Conservation (phyloP, 2,797 vertebrate species). For the Dallia pectoralis region DNA sequence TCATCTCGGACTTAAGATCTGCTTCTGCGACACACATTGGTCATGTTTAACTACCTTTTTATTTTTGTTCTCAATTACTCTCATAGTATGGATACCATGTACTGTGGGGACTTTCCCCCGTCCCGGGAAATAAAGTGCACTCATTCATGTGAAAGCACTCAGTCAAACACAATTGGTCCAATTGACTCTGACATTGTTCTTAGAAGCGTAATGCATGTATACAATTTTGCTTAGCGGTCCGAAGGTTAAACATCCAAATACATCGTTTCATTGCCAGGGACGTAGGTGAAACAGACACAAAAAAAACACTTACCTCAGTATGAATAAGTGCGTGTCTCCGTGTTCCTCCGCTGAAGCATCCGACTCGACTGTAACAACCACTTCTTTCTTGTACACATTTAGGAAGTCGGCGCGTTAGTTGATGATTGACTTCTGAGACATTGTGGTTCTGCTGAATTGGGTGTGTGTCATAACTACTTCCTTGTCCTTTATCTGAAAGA, state of each 20-base stretch:
- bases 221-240: neutral
- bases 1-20: neutral
- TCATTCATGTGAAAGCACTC: neutral
- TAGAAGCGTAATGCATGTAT: neutral
- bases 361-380: neutral
- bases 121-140: neutral
- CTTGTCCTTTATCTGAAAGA: neutral
- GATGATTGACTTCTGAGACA: neutral
- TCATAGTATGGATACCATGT: no score
- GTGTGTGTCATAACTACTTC: neutral
- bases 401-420: neutral
- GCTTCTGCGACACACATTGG: neutral
- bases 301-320: neutral
- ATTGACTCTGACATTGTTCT: neutral
- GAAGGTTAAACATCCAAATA: neutral
- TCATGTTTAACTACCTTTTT: neutral
- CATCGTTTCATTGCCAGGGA: neutral
- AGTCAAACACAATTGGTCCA: neutral
- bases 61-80: no score
- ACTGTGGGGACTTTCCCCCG: no score
- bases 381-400: neutral
- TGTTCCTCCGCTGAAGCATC: neutral
- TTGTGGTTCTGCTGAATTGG: neutral
- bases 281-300: neutral
- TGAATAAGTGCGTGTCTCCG: neutral